Percentiles rank a stretch among this genome's conserved stretches.
Evolutionary conservation across 23 tunicate species (phyloP).

Genomic region (Ciona savignyi): DNA sequence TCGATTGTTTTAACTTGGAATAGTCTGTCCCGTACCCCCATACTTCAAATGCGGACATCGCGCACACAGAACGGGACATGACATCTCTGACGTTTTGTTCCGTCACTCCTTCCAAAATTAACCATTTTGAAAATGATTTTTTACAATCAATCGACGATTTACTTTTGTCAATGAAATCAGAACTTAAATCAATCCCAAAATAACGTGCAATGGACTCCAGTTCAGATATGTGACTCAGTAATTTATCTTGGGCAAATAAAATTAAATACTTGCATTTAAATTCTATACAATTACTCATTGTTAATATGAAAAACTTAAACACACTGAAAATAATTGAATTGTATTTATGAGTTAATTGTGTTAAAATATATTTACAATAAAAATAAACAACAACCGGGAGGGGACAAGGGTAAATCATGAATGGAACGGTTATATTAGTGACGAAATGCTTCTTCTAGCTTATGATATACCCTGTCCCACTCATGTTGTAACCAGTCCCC

Average conservation of each 20-base stretch:
- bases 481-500: too few relatives aligned
- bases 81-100: conserved; percentile 39
- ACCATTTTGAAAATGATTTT: neutral
- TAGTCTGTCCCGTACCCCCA: conserved; percentile 64
- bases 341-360: too few relatives aligned
- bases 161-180: neutral
- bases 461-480: too few relatives aligned
- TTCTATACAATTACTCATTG: too few relatives aligned
- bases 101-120: neutral
- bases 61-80: conserved; percentile 52
- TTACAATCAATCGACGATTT: neutral
- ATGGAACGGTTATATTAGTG: too few relatives aligned
- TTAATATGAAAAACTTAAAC: too few relatives aligned
- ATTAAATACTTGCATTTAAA: neutral
- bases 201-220: conserved; percentile 55
- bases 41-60: conserved; percentile 54
- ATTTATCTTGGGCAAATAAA: neutral
- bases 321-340: too few relatives aligned
- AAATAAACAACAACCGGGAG: too few relatives aligned
- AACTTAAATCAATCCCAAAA: conserved; percentile 17
- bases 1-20: conserved; percentile 29
- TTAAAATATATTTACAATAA: too few relatives aligned
- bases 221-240: conserved; percentile 18
- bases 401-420: too few relatives aligned
- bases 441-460: too few relatives aligned